phyloP scores from a whole-genome alignment of 2,113 vertebrate species.

The Cynoglossus semilaevis region DNA sequence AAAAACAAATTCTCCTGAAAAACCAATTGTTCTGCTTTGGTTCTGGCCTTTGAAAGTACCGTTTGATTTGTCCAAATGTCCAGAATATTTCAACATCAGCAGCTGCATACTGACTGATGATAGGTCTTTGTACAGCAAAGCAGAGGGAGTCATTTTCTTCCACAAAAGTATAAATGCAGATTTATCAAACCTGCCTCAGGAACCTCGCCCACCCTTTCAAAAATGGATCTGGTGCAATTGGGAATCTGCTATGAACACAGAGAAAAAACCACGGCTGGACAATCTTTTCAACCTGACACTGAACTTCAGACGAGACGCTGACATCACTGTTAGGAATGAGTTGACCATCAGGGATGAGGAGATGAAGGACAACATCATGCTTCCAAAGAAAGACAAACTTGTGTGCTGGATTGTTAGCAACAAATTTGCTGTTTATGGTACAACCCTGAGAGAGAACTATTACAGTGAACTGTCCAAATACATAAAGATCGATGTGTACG shows the following conservation, averaged over 20 bases:
- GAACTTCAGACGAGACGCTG: conserved; percentile 83
- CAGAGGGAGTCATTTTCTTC: conserved; percentile 80
- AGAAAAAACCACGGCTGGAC: conserved; percentile 58
- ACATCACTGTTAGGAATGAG: conserved; percentile 84
- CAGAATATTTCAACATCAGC: conserved; percentile 78
- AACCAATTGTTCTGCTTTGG: conserved; percentile 86
- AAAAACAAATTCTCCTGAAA: conserved; percentile 44
- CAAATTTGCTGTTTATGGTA: background rate
- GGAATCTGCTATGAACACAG: conserved; percentile 84
- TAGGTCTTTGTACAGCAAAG: conserved; percentile 77
- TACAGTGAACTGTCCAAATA: background rate
- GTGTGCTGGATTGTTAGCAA: conserved; percentile 90
- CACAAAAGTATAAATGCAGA: conserved; percentile 78
- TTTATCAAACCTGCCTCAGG: conserved; percentile 77
- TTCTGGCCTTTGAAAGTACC: conserved; percentile 83
- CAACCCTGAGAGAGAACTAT: background rate
- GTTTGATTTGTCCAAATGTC: conserved; percentile 80
- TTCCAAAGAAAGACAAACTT: conserved; percentile 83
- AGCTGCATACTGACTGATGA: conserved; percentile 84
- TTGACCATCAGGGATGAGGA: conserved; percentile 74
- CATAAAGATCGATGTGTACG: background rate
- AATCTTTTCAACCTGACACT: conserved; percentile 79
- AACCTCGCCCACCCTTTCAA: conserved; percentile 80
- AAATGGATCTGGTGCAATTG: conserved; percentile 89
- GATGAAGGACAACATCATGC: conserved; percentile 74